Conservation (phyloP, 2,797 vertebrate genomes). For the Sphenodon punctatus region DNA sequence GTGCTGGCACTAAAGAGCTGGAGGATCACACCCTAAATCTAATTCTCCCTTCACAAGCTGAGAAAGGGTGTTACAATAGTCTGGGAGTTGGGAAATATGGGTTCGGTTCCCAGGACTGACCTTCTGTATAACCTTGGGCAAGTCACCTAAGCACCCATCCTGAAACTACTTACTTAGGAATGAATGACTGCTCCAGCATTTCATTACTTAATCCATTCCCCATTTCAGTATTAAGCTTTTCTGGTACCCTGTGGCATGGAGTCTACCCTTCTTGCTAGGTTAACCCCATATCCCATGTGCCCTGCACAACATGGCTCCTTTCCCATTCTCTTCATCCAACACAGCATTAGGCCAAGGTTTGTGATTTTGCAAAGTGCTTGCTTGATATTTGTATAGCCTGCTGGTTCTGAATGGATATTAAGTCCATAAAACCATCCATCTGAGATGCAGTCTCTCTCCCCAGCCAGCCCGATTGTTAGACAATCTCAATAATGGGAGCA, state of each 20-base stretch:
- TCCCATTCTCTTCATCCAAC: rapidly evolving
- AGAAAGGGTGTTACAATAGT: too few relatives aligned
- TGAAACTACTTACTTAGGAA: too few relatives aligned
- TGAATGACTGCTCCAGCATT: neutral
- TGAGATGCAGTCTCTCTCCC: neutral
- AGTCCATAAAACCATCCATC: rapidly evolving
- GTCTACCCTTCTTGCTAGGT: neutral
- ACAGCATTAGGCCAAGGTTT: rapidly evolving
- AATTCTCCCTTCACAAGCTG: too few relatives aligned
- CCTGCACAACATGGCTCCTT: neutral
- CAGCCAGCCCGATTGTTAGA: rapidly evolving
- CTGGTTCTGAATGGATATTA: neutral
- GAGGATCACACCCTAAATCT: too few relatives aligned
- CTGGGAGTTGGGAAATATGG: too few relatives aligned
- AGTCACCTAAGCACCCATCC: too few relatives aligned
- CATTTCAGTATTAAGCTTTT: too few relatives aligned
- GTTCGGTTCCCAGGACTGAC: too few relatives aligned
- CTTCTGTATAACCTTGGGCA: too few relatives aligned
- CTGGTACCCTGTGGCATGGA: neutral
- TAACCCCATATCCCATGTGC: rapidly evolving
- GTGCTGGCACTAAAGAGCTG: too few relatives aligned
- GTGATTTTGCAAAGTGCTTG: neutral
- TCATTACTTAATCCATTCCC: neutral
- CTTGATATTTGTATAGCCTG: neutral
- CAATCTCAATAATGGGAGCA: neutral